These are phyloP conservation scores for Danionella dracula DNA, from an alignment of 2,797 vertebrate species.

Conservation along the genomic window DNA sequence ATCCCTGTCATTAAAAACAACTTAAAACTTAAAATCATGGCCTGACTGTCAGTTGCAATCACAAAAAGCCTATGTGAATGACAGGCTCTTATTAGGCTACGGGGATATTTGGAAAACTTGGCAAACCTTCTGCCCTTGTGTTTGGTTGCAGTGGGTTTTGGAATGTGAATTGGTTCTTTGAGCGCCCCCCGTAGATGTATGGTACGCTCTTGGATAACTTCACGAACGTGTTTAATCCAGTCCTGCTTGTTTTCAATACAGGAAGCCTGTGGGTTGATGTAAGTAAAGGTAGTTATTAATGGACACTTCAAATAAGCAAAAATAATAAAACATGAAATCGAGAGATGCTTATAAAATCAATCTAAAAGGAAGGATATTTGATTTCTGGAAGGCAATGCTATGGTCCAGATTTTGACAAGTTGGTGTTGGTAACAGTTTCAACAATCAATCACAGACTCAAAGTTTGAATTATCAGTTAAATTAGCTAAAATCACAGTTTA, in stretches of 20 bases:
- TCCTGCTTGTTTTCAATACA: conserved; percentile 87
- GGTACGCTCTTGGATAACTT: conserved; percentile 83
- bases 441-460: too few species aligned
- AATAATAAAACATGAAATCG: too few species aligned
- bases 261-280: conserved; percentile 66
- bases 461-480: too few species aligned
- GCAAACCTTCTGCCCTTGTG: conserved; percentile 74
- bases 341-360: too few species aligned
- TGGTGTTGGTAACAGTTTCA: too few species aligned
- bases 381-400: too few species aligned
- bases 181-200: conserved; percentile 82
- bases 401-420: too few species aligned
- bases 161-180: conserved; percentile 84
- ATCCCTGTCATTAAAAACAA: conserved; percentile 60
- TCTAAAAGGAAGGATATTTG: too few species aligned
- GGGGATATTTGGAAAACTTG: background rate
- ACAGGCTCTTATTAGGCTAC: background rate
- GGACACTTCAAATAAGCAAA: too few species aligned
- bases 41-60: too few species aligned
- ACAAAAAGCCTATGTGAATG: background rate
- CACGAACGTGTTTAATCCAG: conserved; percentile 85
- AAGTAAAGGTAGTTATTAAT: too few species aligned
- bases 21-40: background rate
- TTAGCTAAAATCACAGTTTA: too few species aligned
- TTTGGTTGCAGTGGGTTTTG: conserved; percentile 73